Evolutionary conservation across 2,113 vertebrate genomes (phyloP).

Genomic region (Hippolais icterina): DNA sequence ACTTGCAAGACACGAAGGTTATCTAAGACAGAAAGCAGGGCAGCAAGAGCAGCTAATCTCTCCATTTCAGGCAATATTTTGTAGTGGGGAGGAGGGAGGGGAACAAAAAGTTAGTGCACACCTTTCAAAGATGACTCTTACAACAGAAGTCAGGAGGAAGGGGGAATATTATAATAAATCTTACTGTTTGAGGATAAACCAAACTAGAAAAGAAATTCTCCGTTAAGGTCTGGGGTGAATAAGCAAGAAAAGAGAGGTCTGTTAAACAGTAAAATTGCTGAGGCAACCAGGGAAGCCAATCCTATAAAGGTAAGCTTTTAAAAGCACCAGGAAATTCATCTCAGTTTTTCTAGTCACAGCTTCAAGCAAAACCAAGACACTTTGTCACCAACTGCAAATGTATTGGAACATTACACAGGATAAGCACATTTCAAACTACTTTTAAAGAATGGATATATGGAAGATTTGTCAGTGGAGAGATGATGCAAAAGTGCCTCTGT

Average conservation of each 20-base stretch:
- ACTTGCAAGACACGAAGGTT: background rate
- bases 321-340: background rate
- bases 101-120: background rate
- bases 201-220: background rate
- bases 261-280: background rate
- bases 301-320: background rate
- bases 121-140: background rate
- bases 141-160: background rate
- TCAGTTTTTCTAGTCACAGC: background rate
- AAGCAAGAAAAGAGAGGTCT: background rate
- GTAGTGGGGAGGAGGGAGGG: background rate
- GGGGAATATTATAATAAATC: background rate
- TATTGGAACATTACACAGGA: background rate
- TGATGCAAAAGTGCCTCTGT: background rate
- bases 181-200: background rate
- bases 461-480: background rate
- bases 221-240: background rate
- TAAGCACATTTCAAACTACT: background rate
- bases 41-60: conserved; percentile 18
- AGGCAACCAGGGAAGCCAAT: background rate
- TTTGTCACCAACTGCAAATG: background rate
- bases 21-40: background rate
- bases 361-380: conserved; percentile 2
- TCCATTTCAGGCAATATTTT: conserved; percentile 15
- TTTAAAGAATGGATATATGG: background rate